Base-by-base conservation (phyloP, 1,140 invertebrate genomes). In the Philotrypesis tridentata region DNA sequence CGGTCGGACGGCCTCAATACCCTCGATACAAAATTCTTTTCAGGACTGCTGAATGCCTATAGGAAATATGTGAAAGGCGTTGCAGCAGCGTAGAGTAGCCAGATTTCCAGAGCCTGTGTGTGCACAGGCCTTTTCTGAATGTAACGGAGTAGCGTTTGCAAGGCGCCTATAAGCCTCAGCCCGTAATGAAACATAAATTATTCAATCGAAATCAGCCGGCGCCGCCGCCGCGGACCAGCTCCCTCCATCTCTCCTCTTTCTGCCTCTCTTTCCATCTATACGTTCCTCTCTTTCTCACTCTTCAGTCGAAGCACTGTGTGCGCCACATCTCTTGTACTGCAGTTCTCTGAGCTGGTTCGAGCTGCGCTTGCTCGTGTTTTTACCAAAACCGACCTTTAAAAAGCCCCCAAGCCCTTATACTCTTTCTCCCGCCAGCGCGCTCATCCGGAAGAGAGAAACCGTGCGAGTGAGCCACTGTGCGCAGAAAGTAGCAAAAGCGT, bases 11-110 rank as follows among this genome's bases (percentile, higher is more conserved):
- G 86, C 85, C 86, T 92, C 90, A 92, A 92, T 91, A 91, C 90
- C 89, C 90, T 88, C 89, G 90, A 92, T 92, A 92, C 89, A 92
- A 92, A 92, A 92, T 92, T 92, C 91, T 92, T 92, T 92, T 91
- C 89, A 92, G 80, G 78, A 1, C 82, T 0, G 40, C 82, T 91
- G 87, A 91, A 91, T 90, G 82, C 87, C 88, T 90, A 91, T 91
- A 92, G 90, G 90, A 92, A 91, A 91, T 91, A 91, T 89, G 84
- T 92, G 89, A 90, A 91, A 91, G 87, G 89, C 88, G 85, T 82
- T 71, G 79, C 74, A 77, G 80, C 74, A 73, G 55, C 25, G 83
- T 67, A 21, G 75, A 29, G 78, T 71, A 60, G 82, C 83, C 82
- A 84, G 85, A 88, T 88, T 89, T 86, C 83, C 83, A 84, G 85